Conservation (phyloP, 2,113 vertebrate species). For the Phoxinus phoxinus region DNA sequence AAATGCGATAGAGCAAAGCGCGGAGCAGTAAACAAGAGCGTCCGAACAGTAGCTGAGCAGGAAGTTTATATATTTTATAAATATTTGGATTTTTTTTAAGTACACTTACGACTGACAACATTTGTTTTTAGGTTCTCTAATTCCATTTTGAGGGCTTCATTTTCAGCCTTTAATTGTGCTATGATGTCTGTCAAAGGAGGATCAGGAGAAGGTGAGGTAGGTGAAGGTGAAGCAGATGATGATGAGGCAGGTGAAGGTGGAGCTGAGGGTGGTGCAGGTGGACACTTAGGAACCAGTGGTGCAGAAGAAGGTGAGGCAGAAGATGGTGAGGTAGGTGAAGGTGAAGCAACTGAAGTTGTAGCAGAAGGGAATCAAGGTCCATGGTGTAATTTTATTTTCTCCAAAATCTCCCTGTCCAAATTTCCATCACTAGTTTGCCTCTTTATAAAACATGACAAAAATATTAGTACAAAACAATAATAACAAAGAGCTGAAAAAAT, state of each 20-base stretch:
- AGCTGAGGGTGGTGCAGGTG: too few relatives aligned
- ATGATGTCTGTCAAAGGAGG: not conserved
- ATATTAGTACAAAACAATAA: not conserved
- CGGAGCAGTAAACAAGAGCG: too few relatives aligned
- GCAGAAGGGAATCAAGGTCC: not conserved
- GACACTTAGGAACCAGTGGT: too few relatives aligned
- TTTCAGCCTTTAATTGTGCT: not conserved
- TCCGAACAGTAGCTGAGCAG: too few relatives aligned
- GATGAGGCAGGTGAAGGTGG: not conserved
- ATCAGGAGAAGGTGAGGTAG: not conserved
- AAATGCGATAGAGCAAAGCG: too few relatives aligned
- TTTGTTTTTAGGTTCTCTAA: not conserved
- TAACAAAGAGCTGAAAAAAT: not conserved
- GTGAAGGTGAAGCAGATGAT: not conserved
- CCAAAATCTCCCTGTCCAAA: slow-evolving; percentile 1
- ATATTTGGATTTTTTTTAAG: not conserved
- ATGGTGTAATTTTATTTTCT: not conserved
- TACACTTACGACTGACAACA: not conserved
- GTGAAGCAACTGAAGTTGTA: not conserved
- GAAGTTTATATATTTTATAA: slow-evolving; percentile 9
- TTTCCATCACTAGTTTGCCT: not conserved
- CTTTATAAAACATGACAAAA: slow-evolving; percentile 1
- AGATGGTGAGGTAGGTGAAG: slow-evolving; percentile 10
- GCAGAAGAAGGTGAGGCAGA: not conserved
- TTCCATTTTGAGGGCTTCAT: not conserved